Percentiles rank a stretch among this genome's conserved stretches.
Conservation (phyloP, 2,888 invertebrate genomes). For the Philhelius pedissequus region DNA sequence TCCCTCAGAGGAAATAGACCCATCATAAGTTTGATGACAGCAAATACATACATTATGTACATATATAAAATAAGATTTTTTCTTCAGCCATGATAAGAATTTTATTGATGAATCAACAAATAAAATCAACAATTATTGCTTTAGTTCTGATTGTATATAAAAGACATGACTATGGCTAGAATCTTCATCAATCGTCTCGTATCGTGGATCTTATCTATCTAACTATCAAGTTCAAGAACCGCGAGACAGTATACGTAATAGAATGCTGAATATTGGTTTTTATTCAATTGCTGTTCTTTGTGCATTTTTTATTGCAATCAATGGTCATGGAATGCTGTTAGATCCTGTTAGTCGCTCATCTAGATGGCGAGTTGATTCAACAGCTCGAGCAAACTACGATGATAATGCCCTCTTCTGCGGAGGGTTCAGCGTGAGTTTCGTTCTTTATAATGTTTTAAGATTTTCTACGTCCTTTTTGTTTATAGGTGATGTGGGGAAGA, state of each 20-base stretch:
- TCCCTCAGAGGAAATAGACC: not conserved
- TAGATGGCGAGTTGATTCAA: constrained; percentile 78
- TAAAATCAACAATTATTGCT: not conserved
- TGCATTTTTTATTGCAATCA: constrained; percentile 33
- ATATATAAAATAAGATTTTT: constrained; percentile 37
- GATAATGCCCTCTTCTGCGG: constrained; percentile 80
- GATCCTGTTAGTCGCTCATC: constrained; percentile 79
- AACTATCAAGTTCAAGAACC: constrained; percentile 10
- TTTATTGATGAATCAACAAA: constrained; percentile 3
- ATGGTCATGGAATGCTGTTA: constrained; percentile 79
- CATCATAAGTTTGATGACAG: constrained; percentile 20
- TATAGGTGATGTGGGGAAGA: constrained; percentile 76
- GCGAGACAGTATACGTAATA: not conserved
- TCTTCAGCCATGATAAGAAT: constrained; percentile 28
- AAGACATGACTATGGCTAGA: constrained; percentile 18
- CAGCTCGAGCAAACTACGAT: constrained; percentile 78
- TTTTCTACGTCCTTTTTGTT: not conserved
- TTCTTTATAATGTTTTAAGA: not conserved
- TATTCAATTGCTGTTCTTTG: not conserved
- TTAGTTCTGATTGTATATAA: constrained; percentile 25
- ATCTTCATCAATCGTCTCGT: constrained; percentile 16
- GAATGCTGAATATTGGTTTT: constrained; percentile 20
- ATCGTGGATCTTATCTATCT: constrained; percentile 16
- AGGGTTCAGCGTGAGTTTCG: constrained; percentile 76
- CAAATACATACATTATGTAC: constrained; percentile 11